These are phyloP conservation scores for Colletes gigas DNA, from an alignment of 1,140 invertebrate species.

Conservation along the genomic window DNA sequence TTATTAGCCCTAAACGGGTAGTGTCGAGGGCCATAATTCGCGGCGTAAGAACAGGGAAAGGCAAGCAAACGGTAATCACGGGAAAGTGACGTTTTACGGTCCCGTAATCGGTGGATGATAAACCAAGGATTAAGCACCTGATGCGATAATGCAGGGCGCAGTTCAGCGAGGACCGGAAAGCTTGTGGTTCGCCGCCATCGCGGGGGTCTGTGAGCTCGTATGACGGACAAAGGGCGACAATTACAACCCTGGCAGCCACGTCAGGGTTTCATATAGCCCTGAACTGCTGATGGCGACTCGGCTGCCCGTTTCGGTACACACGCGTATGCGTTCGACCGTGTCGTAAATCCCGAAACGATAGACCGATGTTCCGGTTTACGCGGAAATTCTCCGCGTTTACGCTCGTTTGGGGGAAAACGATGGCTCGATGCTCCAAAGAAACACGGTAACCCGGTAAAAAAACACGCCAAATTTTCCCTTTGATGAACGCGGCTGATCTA, in stretches of 20 bases:
- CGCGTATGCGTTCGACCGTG: conserved; percentile 1
- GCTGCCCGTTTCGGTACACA: conserved; percentile 45
- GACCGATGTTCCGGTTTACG: background rate
- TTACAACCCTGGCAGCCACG: conserved; percentile 69
- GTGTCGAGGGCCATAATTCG: too few species aligned
- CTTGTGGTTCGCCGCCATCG: conserved; percentile 64
- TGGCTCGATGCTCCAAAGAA: background rate
- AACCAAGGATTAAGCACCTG: conserved; percentile 71
- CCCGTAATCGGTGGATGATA: conserved; percentile 57
- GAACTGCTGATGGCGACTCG: conserved; percentile 54
- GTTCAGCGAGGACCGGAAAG: conserved; percentile 56
- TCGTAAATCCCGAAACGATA: conserved; percentile 7
- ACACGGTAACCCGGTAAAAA: background rate
- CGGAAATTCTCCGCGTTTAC: background rate
- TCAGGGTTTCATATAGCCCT: conserved; percentile 66
- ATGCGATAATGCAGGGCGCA: conserved; percentile 66
- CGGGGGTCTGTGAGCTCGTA: conserved; percentile 60
- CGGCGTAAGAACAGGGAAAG: too few species aligned
- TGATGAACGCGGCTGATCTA: too few species aligned
- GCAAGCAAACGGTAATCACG: background rate
- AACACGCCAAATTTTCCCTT: too few species aligned
- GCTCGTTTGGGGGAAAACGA: too few species aligned
- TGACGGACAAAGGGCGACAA: conserved; percentile 74
- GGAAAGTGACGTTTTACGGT: background rate
- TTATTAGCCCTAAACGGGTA: too few species aligned